A percentile compares a stretch with the other conserved stretches of the same genome.
These are phyloP conservation scores for Borostomias antarcticus DNA, from an alignment of 2,797 vertebrate species.

Conservation along the genomic window DNA sequence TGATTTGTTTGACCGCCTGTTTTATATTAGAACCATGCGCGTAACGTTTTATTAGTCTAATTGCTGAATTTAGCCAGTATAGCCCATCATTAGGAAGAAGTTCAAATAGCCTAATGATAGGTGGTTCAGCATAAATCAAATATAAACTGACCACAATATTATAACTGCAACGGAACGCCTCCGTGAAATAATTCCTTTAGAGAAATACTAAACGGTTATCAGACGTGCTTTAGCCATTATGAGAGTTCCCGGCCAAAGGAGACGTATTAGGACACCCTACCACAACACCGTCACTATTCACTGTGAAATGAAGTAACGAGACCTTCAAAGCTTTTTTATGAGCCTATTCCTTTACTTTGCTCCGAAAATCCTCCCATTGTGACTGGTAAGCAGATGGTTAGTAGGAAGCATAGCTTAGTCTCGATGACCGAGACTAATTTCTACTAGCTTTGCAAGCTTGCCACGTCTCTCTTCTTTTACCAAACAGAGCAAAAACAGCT, in stretches of 20 bases:
- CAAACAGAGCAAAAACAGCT: constrained; percentile 95
- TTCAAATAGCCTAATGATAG: not conserved
- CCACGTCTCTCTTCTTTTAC: constrained; percentile 92
- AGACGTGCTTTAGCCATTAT: constrained; percentile 45
- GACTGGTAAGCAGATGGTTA: constrained; percentile 97
- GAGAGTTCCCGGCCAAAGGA: constrained; percentile 15
- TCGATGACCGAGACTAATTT: constrained; percentile 98
- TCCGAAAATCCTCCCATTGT: constrained; percentile 95
- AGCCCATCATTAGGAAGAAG: not conserved
- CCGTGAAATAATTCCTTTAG: constrained; percentile 71
- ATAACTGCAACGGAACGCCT: constrained; percentile 70
- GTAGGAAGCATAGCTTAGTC: constrained; percentile 95
- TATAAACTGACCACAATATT: constrained; percentile 52
- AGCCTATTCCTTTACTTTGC: constrained; percentile 68
- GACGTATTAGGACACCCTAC: constrained; percentile 72
- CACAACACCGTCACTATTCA: constrained; percentile 77
- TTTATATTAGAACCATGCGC: not conserved
- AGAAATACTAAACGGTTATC: constrained; percentile 41
- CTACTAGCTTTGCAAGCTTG: constrained; percentile 95
- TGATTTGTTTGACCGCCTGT: too few relatives aligned
- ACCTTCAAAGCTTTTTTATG: constrained; percentile 81
- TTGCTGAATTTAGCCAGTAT: too few relatives aligned
- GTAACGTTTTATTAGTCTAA: not conserved
- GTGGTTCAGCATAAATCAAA: constrained; percentile 46
- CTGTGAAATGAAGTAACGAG: constrained; percentile 76